phyloP scores from a whole-genome alignment of 2,888 invertebrate genomes.

The Rosalia funebris region DNA sequence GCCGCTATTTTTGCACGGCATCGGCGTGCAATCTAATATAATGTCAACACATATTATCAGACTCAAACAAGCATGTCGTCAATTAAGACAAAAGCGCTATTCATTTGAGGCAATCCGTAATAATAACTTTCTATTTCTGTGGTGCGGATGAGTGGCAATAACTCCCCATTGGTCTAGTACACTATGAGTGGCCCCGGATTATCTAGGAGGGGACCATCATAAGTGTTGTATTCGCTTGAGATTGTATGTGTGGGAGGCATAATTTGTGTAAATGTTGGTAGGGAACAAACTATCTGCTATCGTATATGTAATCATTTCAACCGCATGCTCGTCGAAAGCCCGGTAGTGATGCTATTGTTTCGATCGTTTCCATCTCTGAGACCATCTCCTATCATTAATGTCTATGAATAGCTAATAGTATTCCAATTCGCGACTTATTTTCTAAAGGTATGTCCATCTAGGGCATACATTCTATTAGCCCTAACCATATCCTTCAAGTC shows the following conservation, averaged over 20 bases:
- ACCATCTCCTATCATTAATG: no score
- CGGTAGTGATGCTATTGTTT: background rate
- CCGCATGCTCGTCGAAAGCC: background rate
- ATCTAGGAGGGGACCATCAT: conserved; percentile 43
- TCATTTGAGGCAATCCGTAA: conserved; percentile 20
- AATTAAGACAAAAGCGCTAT: conserved; percentile 21
- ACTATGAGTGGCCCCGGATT: conserved; percentile 37
- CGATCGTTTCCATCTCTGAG: no score
- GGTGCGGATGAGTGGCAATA: conserved; percentile 27
- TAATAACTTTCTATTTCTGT: conserved; percentile 31
- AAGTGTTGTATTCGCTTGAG: conserved; percentile 47
- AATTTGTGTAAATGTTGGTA: conserved; percentile 38
- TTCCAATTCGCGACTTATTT: no score
- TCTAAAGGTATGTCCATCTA: no score
- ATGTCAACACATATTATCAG: conserved; percentile 7
- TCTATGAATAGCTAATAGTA: no score
- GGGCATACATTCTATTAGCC: no score
- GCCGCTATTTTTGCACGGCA: background rate
- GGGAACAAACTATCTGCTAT: conserved; percentile 26
- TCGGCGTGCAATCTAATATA: background rate
- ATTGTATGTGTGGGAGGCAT: conserved; percentile 47
- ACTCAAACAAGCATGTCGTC: background rate
- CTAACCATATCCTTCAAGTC: no score
- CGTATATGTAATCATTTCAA: conserved; percentile 14
- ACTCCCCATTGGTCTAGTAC: conserved; percentile 38